Evolutionary conservation across 2,888 invertebrate genomes (phyloP).

Genomic region (Tromatobia lineatoria): DNA sequence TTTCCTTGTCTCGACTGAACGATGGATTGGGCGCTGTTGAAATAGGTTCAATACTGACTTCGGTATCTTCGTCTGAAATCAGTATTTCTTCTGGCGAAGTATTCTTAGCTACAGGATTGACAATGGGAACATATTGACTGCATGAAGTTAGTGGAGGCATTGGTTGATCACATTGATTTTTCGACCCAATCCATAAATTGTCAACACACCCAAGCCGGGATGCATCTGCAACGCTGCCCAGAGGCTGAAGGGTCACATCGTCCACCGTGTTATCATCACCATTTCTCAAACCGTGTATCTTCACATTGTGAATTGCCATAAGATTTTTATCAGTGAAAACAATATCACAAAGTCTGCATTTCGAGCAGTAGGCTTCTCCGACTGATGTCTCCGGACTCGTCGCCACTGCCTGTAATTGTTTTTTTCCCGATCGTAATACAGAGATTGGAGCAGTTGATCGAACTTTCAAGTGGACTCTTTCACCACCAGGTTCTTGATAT

Average conservation of each 20-base stretch:
- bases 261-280: neutral
- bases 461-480: neutral
- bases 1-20: too few relatives aligned
- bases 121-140: neutral
- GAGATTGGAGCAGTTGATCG: neutral
- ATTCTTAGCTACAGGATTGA: too few relatives aligned
- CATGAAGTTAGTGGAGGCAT: neutral
- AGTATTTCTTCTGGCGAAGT: neutral
- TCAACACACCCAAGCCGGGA: neutral
- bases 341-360: slow-evolving; percentile 23
- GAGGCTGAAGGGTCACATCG: neutral
- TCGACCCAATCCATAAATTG: neutral
- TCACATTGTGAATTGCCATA: slow-evolving; percentile 6
- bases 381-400: neutral
- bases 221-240: neutral
- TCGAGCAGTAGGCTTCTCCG: neutral
- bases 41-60: neutral
- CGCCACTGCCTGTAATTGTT: neutral
- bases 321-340: slow-evolving; percentile 14
- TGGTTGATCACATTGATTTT: neutral
- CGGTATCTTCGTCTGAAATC: neutral
- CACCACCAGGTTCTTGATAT: neutral
- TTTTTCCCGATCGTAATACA: neutral
- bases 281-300: neutral
- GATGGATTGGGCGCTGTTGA: neutral